phyloP scores from a whole-genome alignment of 64 coral and sea anemone genomes.

The Acropora yongei region DNA sequence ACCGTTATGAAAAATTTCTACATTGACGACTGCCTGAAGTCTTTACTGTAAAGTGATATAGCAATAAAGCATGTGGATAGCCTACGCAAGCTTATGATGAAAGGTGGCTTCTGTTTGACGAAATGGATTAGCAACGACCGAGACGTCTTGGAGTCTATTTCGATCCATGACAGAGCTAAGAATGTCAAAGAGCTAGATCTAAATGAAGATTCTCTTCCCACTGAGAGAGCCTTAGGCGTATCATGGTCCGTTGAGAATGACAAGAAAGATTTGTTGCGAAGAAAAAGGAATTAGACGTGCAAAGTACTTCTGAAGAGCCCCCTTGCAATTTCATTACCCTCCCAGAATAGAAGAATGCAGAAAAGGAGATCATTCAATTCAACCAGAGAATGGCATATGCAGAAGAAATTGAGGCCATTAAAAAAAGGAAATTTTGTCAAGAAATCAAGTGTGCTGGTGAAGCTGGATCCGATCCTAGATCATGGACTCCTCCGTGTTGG shows the following conservation, averaged over 20 bases:
- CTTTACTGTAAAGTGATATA: no score
- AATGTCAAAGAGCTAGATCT: conserved; percentile 45
- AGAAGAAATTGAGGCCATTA: background rate
- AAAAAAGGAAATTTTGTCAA: background rate
- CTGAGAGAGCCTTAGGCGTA: conserved; percentile 32
- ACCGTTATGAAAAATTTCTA: conserved; percentile 46
- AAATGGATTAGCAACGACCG: conserved; percentile 25
- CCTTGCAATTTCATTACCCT: no score
- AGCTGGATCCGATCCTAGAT: background rate
- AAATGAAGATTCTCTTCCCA: conserved; percentile 40
- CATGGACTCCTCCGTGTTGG: background rate
- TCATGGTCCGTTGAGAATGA: conserved; percentile 10
- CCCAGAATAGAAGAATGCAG: no score
- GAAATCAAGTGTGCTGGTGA: background rate
- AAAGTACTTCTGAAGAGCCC: no score
- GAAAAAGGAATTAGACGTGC: no score
- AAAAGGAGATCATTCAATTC: no score
- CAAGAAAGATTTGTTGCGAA: no score
- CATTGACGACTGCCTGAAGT: conserved; percentile 60
- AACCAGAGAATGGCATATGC: background rate
- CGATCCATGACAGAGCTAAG: conserved; percentile 15
- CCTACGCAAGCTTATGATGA: background rate
- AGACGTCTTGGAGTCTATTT: conserved; percentile 19
- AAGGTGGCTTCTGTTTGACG: conserved; percentile 55
- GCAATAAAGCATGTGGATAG: background rate